Evolutionary conservation across 2,113 vertebrate genomes (phyloP).

Genomic region (Semicossyphus pulcher): DNA sequence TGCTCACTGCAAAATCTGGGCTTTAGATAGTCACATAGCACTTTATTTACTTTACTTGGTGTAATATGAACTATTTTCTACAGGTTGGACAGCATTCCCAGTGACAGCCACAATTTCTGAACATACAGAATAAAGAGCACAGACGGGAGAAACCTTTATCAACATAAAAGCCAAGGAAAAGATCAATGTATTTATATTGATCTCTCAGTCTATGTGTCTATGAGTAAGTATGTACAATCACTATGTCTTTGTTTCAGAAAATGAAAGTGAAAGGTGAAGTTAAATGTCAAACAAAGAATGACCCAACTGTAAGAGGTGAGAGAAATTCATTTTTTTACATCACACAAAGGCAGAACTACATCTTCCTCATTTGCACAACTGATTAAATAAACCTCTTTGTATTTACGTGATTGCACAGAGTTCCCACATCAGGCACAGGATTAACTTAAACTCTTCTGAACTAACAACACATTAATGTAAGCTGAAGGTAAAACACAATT

Average conservation of each 20-base stretch:
- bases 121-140: neutral
- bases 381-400: conserved; percentile 53
- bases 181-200: neutral
- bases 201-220: neutral
- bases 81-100: neutral
- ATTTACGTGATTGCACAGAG: conserved; percentile 16
- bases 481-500: neutral
- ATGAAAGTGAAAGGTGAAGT: neutral
- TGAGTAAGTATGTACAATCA: neutral
- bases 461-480: neutral
- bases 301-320: neutral
- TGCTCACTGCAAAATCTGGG: neutral
- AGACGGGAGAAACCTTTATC: neutral
- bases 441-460: conserved; percentile 4
- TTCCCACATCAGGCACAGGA: conserved; percentile 14
- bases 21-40: neutral
- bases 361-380: conserved; percentile 51
- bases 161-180: neutral
- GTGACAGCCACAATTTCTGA: neutral
- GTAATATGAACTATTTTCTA: no score
- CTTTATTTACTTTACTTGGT: no score
- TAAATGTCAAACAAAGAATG: conserved; percentile 6
- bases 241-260: neutral
- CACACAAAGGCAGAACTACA: conserved; percentile 22
- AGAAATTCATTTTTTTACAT: neutral